Evolutionary conservation across 2,888 invertebrate genomes (phyloP).

Genomic region (Drosophila pseudotalamancana): DNA sequence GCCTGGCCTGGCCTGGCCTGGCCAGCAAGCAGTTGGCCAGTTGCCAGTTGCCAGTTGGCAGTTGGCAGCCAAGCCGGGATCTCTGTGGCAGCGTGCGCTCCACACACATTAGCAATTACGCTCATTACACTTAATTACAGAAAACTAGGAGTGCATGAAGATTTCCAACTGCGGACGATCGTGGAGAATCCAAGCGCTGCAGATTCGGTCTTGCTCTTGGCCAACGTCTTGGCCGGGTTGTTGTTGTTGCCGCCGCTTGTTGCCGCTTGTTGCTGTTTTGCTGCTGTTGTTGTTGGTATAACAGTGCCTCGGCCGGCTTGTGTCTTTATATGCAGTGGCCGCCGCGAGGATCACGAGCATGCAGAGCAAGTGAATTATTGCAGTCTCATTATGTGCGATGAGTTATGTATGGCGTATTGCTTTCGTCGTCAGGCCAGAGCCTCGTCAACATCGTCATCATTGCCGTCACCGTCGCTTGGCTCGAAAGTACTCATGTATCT

Average conservation of each 20-base stretch:
- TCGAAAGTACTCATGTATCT: slow-evolving; percentile 73
- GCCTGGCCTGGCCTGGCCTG: too few species aligned
- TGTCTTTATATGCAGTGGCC: slow-evolving; percentile 61
- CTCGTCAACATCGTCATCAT: slow-evolving; percentile 62
- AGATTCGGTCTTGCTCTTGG: slow-evolving; percentile 31
- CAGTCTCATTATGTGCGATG: slow-evolving; percentile 84
- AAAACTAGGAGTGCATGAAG: slow-evolving; percentile 81
- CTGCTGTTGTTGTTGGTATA: slow-evolving; percentile 49
- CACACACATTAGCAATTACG: slow-evolving; percentile 82
- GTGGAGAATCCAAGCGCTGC: slow-evolving; percentile 33
- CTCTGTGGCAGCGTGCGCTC: slow-evolving; percentile 52
- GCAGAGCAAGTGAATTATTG: slow-evolving; percentile 83
- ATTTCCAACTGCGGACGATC: slow-evolving; percentile 70
- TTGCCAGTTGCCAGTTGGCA: slow-evolving; percentile 4
- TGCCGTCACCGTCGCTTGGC: slow-evolving; percentile 30
- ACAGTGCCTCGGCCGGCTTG: slow-evolving; percentile 57
- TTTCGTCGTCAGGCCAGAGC: slow-evolving; percentile 74
- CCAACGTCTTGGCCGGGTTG: slow-evolving; percentile 11
- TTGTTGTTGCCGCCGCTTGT: too few species aligned
- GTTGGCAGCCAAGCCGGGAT: slow-evolving; percentile 25
- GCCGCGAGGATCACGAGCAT: slow-evolving; percentile 73
- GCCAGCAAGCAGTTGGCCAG: slow-evolving; percentile 12
- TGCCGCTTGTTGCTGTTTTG: too few species aligned
- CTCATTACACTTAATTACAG: slow-evolving; percentile 83
- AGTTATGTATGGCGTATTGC: slow-evolving; percentile 83